Evolutionary conservation across 2,888 invertebrate genomes (phyloP), one percentile per base, ranked within the genome.

Genomic region (Polietes domitor): DNA sequence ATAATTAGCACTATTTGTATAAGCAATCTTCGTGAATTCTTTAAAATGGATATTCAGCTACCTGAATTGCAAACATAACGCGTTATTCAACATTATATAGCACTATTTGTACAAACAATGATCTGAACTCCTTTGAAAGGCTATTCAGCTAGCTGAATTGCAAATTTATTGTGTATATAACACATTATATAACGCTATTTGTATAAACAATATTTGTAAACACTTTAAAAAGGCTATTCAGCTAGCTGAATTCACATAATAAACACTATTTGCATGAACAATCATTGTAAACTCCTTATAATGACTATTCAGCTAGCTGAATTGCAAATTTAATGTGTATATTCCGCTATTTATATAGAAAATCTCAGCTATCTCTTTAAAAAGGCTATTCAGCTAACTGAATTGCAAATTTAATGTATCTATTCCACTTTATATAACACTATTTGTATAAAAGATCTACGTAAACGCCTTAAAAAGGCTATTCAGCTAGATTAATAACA

Each of bases 101-200:
- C 12, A 37, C 7, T 37, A 12, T 55, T 24, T 32, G 2, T n/a
- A 15, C n/a, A 47, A 47, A 47, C n/a, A 47, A n/a, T 2, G 1
- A n/a, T 47, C 1, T 4, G 1, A 47, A 47, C 7, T 47, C n/a
- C 7, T n/a, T 15, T n/a, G 12, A 55, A 58, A 24, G 12, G 21
- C 41, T 4, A 74, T 74, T 74, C 74, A 61, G 61, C 74, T 19
- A 28, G 61, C 68, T 47, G 43, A 47, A 43, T 63, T n/a, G 28
- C 1, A 28, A 5, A 4, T 28, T 24, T 12, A 9, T 24, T 26
- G 12, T 21, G 1, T 0, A n/a, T n/a, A n/a, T n/a, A n/a, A n/a
- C n/a, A 10, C 10, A 28, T 61, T 15, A 28, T 15, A 26, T 61
- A 3, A 61, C 47, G 2, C 32, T n/a, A n/a, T n/a, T n/a, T n/a